Conservation (phyloP, 2,113 vertebrate genomes). For the Aphyosemion australe region DNA sequence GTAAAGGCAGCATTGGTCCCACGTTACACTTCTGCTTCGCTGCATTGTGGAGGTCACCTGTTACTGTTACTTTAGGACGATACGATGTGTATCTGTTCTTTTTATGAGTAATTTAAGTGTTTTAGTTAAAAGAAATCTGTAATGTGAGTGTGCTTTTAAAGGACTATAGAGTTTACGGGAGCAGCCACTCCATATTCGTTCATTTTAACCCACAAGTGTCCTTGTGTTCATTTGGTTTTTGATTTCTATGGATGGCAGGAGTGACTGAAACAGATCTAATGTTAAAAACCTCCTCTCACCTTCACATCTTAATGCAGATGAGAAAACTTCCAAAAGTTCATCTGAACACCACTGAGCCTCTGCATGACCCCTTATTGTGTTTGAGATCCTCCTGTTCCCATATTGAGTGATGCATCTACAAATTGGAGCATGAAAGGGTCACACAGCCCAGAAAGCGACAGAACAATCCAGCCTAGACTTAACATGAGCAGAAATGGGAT, state of each 20-base stretch:
- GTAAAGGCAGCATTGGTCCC: no score
- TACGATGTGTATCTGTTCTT: no score
- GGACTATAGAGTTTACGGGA: no score
- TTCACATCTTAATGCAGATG: no score
- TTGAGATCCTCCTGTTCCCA: neutral
- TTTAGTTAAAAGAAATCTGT: neutral
- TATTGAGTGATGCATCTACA: neutral
- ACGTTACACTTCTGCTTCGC: no score
- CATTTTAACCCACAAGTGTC: constrained; percentile 19
- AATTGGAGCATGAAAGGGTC: constrained; percentile 18
- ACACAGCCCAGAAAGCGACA: constrained; percentile 2
- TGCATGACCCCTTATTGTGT: no score
- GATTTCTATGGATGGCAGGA: neutral
- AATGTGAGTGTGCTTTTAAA: neutral
- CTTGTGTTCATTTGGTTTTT: constrained; percentile 16
- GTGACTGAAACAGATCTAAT: neutral
- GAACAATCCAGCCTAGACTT: neutral
- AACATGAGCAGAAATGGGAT: constrained; percentile 10
- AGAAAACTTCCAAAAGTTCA: no score
- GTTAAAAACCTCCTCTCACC: no score
- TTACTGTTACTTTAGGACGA: no score
- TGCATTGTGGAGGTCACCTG: no score
- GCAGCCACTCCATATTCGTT: neutral
- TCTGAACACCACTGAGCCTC: neutral
- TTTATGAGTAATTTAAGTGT: neutral